Percentiles rank a stretch among this genome's conserved stretches.
Evolutionary conservation across 2,797 vertebrate genomes (phyloP).

Genomic region (Acrossocheilus wenchowensis): DNA sequence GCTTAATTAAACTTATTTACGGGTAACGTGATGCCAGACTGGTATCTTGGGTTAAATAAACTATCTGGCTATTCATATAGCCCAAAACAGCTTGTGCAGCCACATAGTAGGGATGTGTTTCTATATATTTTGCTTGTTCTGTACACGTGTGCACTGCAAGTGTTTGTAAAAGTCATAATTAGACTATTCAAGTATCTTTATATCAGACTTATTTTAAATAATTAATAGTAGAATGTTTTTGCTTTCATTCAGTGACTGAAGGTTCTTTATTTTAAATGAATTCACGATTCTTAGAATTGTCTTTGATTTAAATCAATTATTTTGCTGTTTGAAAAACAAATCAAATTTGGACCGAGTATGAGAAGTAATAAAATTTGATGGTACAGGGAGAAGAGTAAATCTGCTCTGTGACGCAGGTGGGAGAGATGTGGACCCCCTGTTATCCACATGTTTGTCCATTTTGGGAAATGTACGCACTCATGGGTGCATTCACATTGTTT

Average conservation of each 20-base stretch:
- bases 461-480: neutral
- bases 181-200: neutral
- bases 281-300: slow-evolving; percentile 15
- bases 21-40: neutral
- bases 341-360: neutral
- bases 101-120: neutral
- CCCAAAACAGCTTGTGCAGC: neutral
- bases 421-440: slow-evolving; percentile 45
- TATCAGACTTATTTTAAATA: neutral
- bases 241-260: neutral
- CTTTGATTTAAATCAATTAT: neutral
- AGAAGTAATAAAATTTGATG: neutral
- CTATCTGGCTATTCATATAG: neutral
- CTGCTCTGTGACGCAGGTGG: slow-evolving; percentile 53
- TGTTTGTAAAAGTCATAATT: neutral
- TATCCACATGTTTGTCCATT: slow-evolving; percentile 35
- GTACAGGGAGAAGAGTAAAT: slow-evolving; percentile 24
- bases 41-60: neutral
- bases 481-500: slow-evolving; percentile 5
- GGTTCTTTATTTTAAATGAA: neutral
- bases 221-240: neutral
- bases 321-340: neutral
- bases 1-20: neutral
- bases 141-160: neutral
- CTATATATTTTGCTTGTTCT: neutral